Base-by-base conservation (phyloP, 2,113 vertebrate genomes). In the Brachypodius melanocephalos region DNA sequence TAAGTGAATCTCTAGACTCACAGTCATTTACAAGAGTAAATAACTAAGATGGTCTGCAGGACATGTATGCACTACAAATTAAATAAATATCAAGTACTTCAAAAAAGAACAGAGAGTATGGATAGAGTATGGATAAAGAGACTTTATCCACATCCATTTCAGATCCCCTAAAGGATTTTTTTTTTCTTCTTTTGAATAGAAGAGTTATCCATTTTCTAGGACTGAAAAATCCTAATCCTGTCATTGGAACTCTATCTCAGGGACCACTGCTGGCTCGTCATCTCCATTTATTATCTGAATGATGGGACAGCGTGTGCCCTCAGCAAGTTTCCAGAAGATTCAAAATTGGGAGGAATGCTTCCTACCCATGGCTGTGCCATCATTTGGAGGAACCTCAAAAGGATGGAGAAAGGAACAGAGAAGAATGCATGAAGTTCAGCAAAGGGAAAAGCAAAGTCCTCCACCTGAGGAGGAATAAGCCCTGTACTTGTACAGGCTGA, bases 351-450 rank as follows among this genome's bases (percentile, higher is more conserved):
- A 67, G 28, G 18, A 63, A 5, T 19, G 3, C 9, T 90, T 90
- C 40, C 55, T 21, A 38, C 5, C 5, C 40, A 63, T n/a, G 11
- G 22, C 10, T 40, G 5, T 28, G 54, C 11, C n/a, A 29, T 10
- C 21, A 40, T 57, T 69, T 12, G 17, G 24, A 62, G 38, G 16
- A 79, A 43, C 10, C n/a, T 71, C 74, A 77, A 11, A 72, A 38
- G 3, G 4, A 26, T 58, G 43, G 21, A 80, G 52, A 84, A 76
- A 59, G 10, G 7, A 32, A 4, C 4, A 40, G 52, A 75, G 20
- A 49, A 38, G 6, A 49, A 45, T 45, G 12, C 10, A 36, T 0
- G 0, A 58, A 58, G 14, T 32, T 72, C 12, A 72, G 9, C 12
- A 68, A 67, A 84, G 9, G 9, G 18, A 87, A 83, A 67, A 75